phyloP scores from a whole-genome alignment of 2,797 vertebrate genomes.

The Helarctos malayanus region DNA sequence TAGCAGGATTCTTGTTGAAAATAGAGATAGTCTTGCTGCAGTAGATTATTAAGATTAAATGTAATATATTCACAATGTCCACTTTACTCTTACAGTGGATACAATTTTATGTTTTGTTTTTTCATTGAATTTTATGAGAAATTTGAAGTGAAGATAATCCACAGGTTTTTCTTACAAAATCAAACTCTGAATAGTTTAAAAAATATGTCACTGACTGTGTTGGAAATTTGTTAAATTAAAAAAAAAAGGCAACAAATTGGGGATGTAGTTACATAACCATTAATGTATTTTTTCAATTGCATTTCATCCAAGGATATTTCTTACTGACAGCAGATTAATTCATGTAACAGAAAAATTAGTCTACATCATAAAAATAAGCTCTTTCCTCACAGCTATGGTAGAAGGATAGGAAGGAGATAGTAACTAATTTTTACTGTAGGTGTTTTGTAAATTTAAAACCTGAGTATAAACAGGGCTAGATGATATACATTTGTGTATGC shows the following conservation, averaged over 20 bases:
- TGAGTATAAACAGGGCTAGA: background rate
- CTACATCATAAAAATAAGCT: background rate
- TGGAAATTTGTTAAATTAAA: constrained; percentile 36
- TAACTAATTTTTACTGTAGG: constrained; percentile 3
- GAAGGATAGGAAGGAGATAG: background rate
- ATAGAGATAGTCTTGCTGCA: background rate
- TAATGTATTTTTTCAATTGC: background rate
- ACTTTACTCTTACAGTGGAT: background rate
- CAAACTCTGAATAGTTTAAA: background rate
- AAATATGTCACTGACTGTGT: constrained; percentile 18
- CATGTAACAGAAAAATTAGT: constrained; percentile 28
- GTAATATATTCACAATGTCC: background rate
- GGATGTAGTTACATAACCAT: background rate
- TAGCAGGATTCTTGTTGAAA: constrained; percentile 2
- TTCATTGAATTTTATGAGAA: constrained; percentile 45
- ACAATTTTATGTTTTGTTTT: constrained; percentile 3
- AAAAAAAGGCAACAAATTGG: background rate
- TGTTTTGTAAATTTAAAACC: background rate
- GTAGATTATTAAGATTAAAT: constrained; percentile 31
- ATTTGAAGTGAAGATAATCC: background rate
- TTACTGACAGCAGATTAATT: constrained; percentile 27
- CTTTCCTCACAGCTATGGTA: background rate
- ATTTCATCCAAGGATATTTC: background rate
- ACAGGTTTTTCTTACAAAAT: constrained; percentile 34
- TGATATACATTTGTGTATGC: background rate